Conservation (phyloP, 2,113 vertebrate species). For the Muscicapa adusta region DNA sequence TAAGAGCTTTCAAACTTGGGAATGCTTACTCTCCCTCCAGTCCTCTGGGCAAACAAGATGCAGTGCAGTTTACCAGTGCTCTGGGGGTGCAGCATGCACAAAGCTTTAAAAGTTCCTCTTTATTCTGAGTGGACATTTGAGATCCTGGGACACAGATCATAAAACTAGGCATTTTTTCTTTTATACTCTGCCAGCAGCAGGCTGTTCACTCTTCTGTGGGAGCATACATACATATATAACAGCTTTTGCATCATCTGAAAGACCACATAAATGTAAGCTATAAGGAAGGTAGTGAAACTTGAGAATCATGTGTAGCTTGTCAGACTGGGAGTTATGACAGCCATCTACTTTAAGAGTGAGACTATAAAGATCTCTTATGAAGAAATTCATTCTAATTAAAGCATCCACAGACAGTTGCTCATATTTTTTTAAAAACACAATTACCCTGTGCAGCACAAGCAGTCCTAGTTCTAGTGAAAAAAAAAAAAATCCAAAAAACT, state of each 20-base stretch:
- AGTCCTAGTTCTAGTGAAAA: background rate
- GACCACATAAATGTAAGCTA: background rate
- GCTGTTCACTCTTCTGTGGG: background rate
- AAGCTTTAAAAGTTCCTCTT: constrained; percentile 49
- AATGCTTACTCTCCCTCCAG: background rate
- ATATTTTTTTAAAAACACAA: background rate
- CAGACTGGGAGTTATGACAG: constrained; percentile 25
- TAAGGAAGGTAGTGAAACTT: background rate
- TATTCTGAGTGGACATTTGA: background rate
- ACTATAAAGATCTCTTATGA: background rate
- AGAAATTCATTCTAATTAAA: constrained; percentile 20
- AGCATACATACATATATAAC: background rate
- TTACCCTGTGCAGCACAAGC: background rate
- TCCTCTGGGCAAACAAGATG: background rate
- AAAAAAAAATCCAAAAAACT: background rate
- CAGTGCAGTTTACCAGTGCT: background rate
- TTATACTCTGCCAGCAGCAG: background rate
- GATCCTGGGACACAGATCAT: background rate
- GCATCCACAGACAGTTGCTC: background rate
- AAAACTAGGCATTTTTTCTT: constrained; percentile 17
- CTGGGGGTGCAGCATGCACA: background rate
- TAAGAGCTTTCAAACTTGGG: background rate
- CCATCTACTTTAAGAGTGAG: background rate
- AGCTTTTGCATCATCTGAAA: background rate
- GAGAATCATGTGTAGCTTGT: background rate